These are phyloP conservation scores for Pantala flavescens DNA, from an alignment of 1,140 invertebrate species.

Conservation along the genomic window DNA sequence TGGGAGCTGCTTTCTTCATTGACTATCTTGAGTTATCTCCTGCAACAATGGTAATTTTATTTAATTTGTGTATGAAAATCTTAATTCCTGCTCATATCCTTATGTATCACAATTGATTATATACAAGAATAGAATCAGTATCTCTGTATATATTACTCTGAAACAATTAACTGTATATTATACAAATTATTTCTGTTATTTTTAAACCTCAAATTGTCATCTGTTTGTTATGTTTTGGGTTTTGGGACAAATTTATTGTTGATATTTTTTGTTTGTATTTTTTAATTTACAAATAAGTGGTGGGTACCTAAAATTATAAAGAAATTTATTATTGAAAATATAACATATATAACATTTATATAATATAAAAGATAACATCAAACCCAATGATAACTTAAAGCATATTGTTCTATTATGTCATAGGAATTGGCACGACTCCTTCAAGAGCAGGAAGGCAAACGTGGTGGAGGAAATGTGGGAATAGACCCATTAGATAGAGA, in stretches of 20 bases:
- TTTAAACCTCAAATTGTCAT: too few species aligned
- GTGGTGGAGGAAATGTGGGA: constrained; percentile 41
- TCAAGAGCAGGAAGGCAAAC: constrained; percentile 52
- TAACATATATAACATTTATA: neutral
- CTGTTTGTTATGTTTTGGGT: too few species aligned
- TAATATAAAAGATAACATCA: too few species aligned
- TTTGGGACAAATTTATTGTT: neutral
- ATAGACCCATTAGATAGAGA: constrained; percentile 53
- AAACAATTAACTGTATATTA: too few species aligned
- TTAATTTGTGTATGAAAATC: too few species aligned
- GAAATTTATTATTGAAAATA: neutral
- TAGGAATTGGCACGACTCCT: constrained; percentile 55
- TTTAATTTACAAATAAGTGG: neutral
- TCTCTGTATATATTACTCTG: too few species aligned
- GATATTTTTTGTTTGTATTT: neutral
- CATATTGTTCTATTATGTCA: constrained; percentile 20
- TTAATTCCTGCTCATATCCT: too few species aligned
- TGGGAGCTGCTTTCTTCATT: neutral
- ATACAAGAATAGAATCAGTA: too few species aligned
- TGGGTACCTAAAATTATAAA: neutral
- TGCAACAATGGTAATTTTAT: too few species aligned
- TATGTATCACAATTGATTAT: too few species aligned
- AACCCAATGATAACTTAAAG: neutral
- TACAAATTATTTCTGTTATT: too few species aligned
- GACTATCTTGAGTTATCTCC: too few species aligned